Percentiles rank a stretch among this genome's conserved stretches.
Conservation (phyloP, 2,113 vertebrate species). For the Engraulis encrasicolus region DNA sequence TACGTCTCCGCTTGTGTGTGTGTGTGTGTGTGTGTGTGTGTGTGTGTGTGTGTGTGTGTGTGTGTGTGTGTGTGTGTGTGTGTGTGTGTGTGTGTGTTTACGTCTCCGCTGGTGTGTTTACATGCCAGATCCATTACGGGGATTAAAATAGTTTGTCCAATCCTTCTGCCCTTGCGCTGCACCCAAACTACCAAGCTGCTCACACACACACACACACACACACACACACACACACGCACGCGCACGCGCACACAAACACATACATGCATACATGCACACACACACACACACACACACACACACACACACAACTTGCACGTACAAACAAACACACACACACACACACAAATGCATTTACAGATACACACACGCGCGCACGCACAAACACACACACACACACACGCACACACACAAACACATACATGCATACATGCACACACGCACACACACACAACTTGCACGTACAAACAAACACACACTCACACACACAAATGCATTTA, state of each 20-base stretch:
- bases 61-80: too few species aligned
- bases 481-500: slow-evolving; percentile 44
- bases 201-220: slow-evolving; percentile 49
- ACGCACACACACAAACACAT: too few species aligned
- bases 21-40: too few species aligned
- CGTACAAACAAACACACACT: too few species aligned
- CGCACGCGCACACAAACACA: too few species aligned
- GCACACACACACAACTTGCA: slow-evolving; percentile 21
- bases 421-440: not conserved
- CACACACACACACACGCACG: slow-evolving; percentile 73
- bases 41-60: too few species aligned
- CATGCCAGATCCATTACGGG: slow-evolving; percentile 77
- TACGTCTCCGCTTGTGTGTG: too few species aligned
- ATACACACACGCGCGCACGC: too few species aligned
- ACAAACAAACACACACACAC: too few species aligned
- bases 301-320: not conserved
- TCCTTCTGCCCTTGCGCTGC: slow-evolving; percentile 52
- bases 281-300: slow-evolving; percentile 41
- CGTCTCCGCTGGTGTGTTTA: slow-evolving; percentile 73
- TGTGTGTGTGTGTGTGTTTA: too few species aligned
- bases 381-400: too few species aligned
- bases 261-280: not conserved
- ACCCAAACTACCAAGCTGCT: slow-evolving; percentile 32
- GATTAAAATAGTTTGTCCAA: slow-evolving; percentile 79
- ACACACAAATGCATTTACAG: too few species aligned